Percentiles rank a stretch among this genome's conserved stretches.
These are phyloP conservation scores for Adelphocoris suturalis DNA, from an alignment of 2,888 invertebrate species.

Conservation along the genomic window DNA sequence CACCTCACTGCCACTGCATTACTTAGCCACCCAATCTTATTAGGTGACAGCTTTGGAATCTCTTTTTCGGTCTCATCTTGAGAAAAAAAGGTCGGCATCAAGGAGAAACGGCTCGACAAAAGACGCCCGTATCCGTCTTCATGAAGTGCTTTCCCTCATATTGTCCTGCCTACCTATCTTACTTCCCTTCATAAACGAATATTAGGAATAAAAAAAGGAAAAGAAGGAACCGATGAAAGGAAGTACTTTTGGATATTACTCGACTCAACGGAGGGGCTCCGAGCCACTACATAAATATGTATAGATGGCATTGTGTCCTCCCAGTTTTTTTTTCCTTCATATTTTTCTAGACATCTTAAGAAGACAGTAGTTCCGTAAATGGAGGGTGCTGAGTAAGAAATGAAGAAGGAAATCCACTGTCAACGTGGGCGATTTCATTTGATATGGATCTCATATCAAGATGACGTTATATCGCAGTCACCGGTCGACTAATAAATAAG, in stretches of 20 bases:
- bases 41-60: conserved; percentile 49
- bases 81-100: background rate
- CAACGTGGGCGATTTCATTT: background rate
- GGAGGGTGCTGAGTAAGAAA: conserved; percentile 22
- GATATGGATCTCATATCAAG: background rate
- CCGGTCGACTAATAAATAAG: too few relatives aligned
- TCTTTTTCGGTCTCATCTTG: background rate
- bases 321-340: background rate
- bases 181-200: conserved; percentile 47
- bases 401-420: conserved; percentile 54
- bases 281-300: conserved; percentile 65
- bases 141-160: conserved; percentile 56
- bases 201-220: conserved; percentile 24
- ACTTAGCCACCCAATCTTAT: conserved; percentile 56
- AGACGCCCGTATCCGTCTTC: conserved; percentile 38
- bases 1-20: conserved; percentile 2
- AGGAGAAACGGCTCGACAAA: conserved; percentile 41
- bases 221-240: conserved; percentile 52
- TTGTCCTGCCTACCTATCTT: background rate
- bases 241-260: conserved; percentile 67
- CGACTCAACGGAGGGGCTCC: conserved; percentile 20
- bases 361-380: background rate
- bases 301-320: conserved; percentile 47
- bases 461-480: background rate
- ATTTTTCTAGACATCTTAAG: conserved; percentile 43